Base-by-base conservation (phyloP, 2,888 invertebrate genomes). In the Drosophila diplacantha region DNA sequence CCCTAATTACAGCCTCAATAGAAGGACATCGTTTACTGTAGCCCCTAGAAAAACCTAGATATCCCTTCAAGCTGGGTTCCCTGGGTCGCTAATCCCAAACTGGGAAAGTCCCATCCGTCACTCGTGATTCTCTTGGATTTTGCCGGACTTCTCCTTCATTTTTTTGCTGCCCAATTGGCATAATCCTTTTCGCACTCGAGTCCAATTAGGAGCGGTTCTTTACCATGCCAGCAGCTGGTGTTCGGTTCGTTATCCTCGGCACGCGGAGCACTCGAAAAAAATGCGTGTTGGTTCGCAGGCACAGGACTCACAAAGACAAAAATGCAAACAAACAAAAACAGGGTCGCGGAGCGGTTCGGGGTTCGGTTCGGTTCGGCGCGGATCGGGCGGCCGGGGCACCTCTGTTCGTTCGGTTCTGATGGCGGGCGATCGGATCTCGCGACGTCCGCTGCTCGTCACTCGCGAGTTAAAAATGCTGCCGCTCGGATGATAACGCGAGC, bases 381-480 rank as follows among this genome's bases (percentile, higher is more conserved):
- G n/a, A 24, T 38, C 20, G 29, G 14, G 12, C 24, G 32, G 39
- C 22, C 22, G 58, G 41, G 11, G 14, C 29, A 18, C 38, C 31
- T 31, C 55, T 32, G 24, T 24, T 14, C n/a, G 11, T 29, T 35
- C 35, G 51, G 20, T 29, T 35, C n/a, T 26, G 41, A 49, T 49
- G 8, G 20, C 24, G 38, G 35, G 16, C 9, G 35, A 37, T 38
- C 24, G 24, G 61, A 59, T 43, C 64, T 38, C 64, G 53, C 62
- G 44, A 51, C 67, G 85, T 85, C 85, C 86, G 87, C 76, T 73
- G 81, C 84, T 87, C 86, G 84, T 84, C 86, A 85, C 87, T 85
- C 83, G 85, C 86, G 84, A 84, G 81, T 84, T 85, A 71, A 83
- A 87, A 88, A 87, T 87, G 88, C 84, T 85, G 85, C 77, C 73